phyloP scores from a whole-genome alignment of 2,797 vertebrate genomes.

The Enteromius mattozi region DNA sequence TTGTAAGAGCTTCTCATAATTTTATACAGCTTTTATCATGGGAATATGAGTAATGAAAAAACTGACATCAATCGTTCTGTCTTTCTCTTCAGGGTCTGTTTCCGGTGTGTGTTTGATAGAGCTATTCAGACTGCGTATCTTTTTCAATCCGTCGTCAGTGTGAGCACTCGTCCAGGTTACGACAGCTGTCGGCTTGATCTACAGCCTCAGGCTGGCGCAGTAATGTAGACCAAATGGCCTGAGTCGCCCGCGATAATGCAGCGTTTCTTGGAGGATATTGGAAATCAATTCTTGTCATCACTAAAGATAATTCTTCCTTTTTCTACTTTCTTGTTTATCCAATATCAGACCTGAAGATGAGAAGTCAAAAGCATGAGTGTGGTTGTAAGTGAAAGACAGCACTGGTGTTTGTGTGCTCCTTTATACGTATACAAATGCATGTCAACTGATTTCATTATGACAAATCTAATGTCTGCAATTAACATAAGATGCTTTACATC shows the following conservation, averaged over 20 bases:
- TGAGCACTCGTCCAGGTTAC: conserved; percentile 77
- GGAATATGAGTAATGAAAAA: background rate
- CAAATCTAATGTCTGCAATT: conserved; percentile 1
- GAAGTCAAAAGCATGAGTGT: conserved; percentile 62
- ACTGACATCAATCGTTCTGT: conserved; percentile 6
- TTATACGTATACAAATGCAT: background rate
- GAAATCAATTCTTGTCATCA: conserved; percentile 96
- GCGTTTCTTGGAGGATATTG: conserved; percentile 92
- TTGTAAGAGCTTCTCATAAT: background rate
- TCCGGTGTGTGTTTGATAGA: conserved; percentile 51
- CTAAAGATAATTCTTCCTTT: conserved; percentile 84
- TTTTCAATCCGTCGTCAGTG: conserved; percentile 74
- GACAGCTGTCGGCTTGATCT: conserved; percentile 88
- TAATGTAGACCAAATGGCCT: conserved; percentile 90
- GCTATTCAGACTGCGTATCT: conserved; percentile 68
- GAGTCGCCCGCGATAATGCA: conserved; percentile 88
- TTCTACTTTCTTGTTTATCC: conserved; percentile 23
- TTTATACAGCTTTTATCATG: background rate
- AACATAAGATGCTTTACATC: background rate
- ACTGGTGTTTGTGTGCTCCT: background rate
- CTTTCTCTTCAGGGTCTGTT: conserved; percentile 53
- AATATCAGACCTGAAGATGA: conserved; percentile 76
- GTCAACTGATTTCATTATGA: background rate
- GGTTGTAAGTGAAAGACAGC: conserved; percentile 1
- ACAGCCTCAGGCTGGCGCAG: conserved; percentile 78